A percentile compares a stretch with the other conserved stretches of the same genome.
Conservation (phyloP, 23 tunicate species). For the Phallusia fumigata region DNA sequence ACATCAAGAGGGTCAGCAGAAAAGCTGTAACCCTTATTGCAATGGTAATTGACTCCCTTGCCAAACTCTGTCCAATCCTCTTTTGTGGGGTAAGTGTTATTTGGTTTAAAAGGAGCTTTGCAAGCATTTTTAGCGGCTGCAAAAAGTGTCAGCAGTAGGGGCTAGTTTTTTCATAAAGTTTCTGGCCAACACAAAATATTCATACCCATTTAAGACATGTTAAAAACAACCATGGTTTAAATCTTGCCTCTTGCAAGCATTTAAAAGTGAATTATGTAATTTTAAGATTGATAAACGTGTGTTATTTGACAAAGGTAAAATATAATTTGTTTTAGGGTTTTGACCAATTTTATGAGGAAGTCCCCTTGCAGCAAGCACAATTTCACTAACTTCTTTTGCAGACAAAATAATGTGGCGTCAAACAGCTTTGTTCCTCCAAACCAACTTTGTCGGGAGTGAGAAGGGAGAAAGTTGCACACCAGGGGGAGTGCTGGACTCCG, state of each 20-base stretch:
- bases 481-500: constrained; percentile 60
- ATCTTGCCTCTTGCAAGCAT: no score
- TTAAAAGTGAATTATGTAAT: no score
- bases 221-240: no score
- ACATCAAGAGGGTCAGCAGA: constrained; percentile 22
- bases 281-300: no score
- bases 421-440: constrained; percentile 65
- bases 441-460: constrained; percentile 41
- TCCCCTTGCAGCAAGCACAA: no score
- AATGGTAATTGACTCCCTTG: constrained; percentile 27
- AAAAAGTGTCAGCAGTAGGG: neutral
- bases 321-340: no score
- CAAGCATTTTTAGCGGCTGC: constrained; percentile 33
- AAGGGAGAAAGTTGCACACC: constrained; percentile 80
- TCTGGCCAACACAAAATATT: no score
- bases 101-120: constrained; percentile 31
- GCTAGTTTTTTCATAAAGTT: no score
- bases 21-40: constrained; percentile 60
- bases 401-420: constrained; percentile 59
- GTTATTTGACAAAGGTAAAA: no score
- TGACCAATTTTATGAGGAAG: no score
- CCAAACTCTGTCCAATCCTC: constrained; percentile 74
- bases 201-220: no score
- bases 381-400: constrained; percentile 58
- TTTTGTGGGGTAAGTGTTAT: constrained; percentile 3